Evolutionary conservation across 2,888 invertebrate genomes (phyloP).

Genomic region (Teinopalpus imperialis): DNA sequence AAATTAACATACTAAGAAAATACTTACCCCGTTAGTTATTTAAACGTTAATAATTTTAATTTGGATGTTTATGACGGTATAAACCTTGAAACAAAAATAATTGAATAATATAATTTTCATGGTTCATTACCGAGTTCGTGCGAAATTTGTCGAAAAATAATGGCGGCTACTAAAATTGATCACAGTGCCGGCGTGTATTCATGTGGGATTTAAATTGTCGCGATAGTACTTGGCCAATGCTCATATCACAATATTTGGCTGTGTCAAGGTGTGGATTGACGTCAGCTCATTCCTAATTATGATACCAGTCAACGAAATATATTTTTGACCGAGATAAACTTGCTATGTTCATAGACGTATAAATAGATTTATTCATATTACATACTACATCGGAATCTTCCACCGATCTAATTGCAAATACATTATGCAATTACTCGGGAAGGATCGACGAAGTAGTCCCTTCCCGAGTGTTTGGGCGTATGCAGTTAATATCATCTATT

Average conservation of each 20-base stretch:
- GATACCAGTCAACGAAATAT: slow-evolving; percentile 18
- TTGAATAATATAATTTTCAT: slow-evolving; percentile 9
- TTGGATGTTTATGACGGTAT: not conserved
- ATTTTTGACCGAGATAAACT: slow-evolving; percentile 4
- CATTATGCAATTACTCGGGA: too few species aligned
- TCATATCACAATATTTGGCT: slow-evolving; percentile 24
- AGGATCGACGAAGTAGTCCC: too few species aligned
- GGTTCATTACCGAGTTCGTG: not conserved
- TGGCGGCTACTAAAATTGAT: slow-evolving; percentile 16
- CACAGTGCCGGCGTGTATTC: slow-evolving; percentile 8
- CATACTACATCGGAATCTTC: too few species aligned
- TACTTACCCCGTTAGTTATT: not conserved
- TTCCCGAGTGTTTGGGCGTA: too few species aligned
- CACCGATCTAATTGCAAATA: too few species aligned
- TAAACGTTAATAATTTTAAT: not conserved
- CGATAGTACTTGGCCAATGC: slow-evolving; percentile 21
- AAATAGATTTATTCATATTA: too few species aligned
- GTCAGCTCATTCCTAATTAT: slow-evolving; percentile 22
- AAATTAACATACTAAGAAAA: too few species aligned
- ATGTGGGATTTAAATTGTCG: slow-evolving; percentile 23
- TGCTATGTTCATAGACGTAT: too few species aligned
- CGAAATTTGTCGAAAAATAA: slow-evolving; percentile 17
- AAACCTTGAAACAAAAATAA: not conserved
- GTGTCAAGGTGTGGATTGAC: slow-evolving; percentile 25
- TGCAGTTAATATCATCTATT: too few species aligned